These are phyloP conservation scores for Melanchra persicariae DNA, from an alignment of 2,888 invertebrate genomes.

Conservation along the genomic window DNA sequence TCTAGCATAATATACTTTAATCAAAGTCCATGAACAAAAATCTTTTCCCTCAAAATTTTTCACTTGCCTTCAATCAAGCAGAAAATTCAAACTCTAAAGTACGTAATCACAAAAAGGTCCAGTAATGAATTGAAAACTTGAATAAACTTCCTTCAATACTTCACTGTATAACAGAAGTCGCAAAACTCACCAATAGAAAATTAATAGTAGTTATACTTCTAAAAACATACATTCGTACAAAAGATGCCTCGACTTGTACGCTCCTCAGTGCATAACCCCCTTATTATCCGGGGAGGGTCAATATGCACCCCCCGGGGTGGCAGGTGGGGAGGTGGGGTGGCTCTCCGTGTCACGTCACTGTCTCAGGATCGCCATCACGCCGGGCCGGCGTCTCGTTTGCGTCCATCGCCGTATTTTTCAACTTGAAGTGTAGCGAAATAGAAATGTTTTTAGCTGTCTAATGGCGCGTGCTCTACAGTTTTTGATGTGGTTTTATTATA, in stretches of 20 bases:
- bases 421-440: constrained; percentile 84
- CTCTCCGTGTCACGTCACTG: constrained; percentile 87
- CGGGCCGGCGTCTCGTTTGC: constrained; percentile 86
- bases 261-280: constrained; percentile 82
- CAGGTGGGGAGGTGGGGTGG: constrained; percentile 69
- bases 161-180: constrained; percentile 18
- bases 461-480: constrained; percentile 46
- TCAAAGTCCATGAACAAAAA: constrained; percentile 47
- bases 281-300: constrained; percentile 87
- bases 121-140: constrained; percentile 34
- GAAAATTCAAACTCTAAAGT: constrained; percentile 40
- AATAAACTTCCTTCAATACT: constrained; percentile 32
- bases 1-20: constrained; percentile 52
- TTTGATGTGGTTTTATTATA: constrained; percentile 46
- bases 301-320: constrained; percentile 72
- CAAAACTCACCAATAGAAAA: constrained; percentile 48
- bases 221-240: constrained; percentile 81
- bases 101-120: constrained; percentile 43
- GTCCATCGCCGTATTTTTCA: constrained; percentile 84
- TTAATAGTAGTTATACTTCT: constrained; percentile 67
- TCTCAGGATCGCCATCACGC: constrained; percentile 86
- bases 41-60: constrained; percentile 37
- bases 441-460: constrained; percentile 70
- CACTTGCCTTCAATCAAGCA: constrained; percentile 49
- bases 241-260: constrained; percentile 81